Evolutionary conservation across 2,797 vertebrate species (phyloP).

Genomic region (Chelonia mydas): DNA sequence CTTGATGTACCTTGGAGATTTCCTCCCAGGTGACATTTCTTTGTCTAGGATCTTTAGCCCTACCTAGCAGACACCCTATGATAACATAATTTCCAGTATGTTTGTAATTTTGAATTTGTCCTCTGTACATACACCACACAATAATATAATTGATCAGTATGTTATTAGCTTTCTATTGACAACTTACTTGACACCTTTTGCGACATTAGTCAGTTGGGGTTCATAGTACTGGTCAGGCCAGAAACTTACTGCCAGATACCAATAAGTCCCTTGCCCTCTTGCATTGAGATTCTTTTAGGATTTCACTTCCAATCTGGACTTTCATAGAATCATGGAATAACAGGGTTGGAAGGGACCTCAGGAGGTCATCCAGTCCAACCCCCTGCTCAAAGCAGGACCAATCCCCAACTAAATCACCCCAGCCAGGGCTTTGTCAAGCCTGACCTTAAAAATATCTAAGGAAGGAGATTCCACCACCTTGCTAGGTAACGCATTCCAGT

Average conservation of each 20-base stretch:
- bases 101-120: background rate
- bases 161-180: background rate
- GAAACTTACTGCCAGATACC: background rate
- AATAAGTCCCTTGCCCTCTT: background rate
- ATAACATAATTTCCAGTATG: background rate
- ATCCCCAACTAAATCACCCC: too few species aligned
- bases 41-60: background rate
- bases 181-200: background rate
- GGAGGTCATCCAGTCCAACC: too few species aligned
- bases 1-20: background rate
- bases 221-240: background rate
- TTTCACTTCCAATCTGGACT: background rate
- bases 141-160: background rate
- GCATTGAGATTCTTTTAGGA: background rate
- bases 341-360: too few species aligned
- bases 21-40: background rate
- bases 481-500: too few species aligned
- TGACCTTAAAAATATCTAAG: too few species aligned
- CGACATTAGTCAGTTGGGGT: background rate
- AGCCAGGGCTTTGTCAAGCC: too few species aligned
- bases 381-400: too few species aligned
- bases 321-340: too few species aligned
- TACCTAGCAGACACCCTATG: background rate
- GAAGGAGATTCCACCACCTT: too few species aligned
- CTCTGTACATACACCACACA: background rate